Percentiles rank a stretch among this genome's conserved stretches.
Evolutionary conservation across 1,140 invertebrate species (phyloP).

Genomic region (Drosophila jambulina): DNA sequence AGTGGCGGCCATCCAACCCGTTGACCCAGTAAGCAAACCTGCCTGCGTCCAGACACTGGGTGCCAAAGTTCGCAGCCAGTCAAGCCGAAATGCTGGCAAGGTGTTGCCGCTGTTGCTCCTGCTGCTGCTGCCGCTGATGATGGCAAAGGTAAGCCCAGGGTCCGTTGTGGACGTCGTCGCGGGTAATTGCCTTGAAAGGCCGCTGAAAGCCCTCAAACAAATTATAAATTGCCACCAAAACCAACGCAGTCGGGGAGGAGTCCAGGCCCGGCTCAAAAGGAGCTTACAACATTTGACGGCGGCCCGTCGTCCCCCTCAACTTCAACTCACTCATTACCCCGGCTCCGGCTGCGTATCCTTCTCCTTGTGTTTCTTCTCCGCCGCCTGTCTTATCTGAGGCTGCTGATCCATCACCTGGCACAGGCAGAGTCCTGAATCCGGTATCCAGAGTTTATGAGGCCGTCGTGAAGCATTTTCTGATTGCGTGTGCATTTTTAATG

Average conservation of each 20-base stretch:
- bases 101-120: constrained; percentile 13
- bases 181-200: constrained; percentile 75
- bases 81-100: constrained; percentile 54
- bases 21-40: constrained; percentile 71
- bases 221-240: constrained; percentile 69
- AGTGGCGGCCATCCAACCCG: constrained; percentile 24
- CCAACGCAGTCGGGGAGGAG: neutral
- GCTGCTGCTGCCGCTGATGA: neutral
- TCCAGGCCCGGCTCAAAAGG: constrained; percentile 55
- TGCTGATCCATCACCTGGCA: constrained; percentile 72
- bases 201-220: constrained; percentile 77
- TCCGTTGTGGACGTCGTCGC: constrained; percentile 12
- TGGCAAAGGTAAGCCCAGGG: constrained; percentile 51
- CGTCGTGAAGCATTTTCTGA: constrained; percentile 71
- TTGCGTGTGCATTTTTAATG: constrained; percentile 83
- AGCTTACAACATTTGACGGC: constrained; percentile 59
- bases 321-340: constrained; percentile 70
- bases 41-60: constrained; percentile 3
- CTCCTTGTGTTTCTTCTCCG: constrained; percentile 18
- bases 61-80: constrained; percentile 61
- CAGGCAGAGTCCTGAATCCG: constrained; percentile 10
- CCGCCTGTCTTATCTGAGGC: constrained; percentile 62
- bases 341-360: constrained; percentile 6
- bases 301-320: constrained; percentile 13
- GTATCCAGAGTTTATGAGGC: constrained; percentile 32